Base-by-base conservation (phyloP, 2,797 vertebrate species). In the Phoeniculus purpureus region DNA sequence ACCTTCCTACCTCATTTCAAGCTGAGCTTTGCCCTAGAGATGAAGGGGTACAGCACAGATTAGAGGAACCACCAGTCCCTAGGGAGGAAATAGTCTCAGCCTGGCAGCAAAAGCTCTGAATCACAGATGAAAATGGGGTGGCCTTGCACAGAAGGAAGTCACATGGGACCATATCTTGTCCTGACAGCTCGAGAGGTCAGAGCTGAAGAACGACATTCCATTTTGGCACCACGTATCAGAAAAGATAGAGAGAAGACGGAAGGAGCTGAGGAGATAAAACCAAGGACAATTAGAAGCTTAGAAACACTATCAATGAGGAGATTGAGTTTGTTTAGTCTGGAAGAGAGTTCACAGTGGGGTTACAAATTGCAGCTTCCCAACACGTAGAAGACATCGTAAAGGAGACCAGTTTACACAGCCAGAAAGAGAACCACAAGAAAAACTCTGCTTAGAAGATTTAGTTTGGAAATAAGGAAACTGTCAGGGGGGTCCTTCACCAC, bases 271-370 rank as follows among this genome's bases (percentile, higher is more conserved):
- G 52, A 73, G 79, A 74, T 78, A 78, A 87, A 73, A 87, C 2
- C 50, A 67, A 58, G 72, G 66, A 62, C 55, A 87, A 87, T n/a
- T 50, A 78, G 61, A 82, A 67, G 23, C 67, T 78, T 40, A 34
- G 56, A 62, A 56, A 58, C 56, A 7, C 47, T 82, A 82, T 62
- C 61, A 47, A n/a, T 14, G 31, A 52, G 54, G 66, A 10, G 50
- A 72, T 48, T 51, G 48, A 48, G 27, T 54, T 77, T 86, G 88
- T 87, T 91, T 72, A 91, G 84, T 87, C 79, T 82, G 68, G 50
- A 45, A 67, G 45, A 67, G 45, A 82, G 73, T 58, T 47, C 27
- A 73, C 25, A 51, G 29, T 9, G 37, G 65, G 60, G 34, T 78
- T 73, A 82, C 83, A 68, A 62, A 47, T 21, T 74, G 56, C 79